A percentile compares a stretch with the other conserved stretches of the same genome.
phyloP scores from a whole-genome alignment of 2,113 vertebrate genomes.

The Elgaria multicarinata region DNA sequence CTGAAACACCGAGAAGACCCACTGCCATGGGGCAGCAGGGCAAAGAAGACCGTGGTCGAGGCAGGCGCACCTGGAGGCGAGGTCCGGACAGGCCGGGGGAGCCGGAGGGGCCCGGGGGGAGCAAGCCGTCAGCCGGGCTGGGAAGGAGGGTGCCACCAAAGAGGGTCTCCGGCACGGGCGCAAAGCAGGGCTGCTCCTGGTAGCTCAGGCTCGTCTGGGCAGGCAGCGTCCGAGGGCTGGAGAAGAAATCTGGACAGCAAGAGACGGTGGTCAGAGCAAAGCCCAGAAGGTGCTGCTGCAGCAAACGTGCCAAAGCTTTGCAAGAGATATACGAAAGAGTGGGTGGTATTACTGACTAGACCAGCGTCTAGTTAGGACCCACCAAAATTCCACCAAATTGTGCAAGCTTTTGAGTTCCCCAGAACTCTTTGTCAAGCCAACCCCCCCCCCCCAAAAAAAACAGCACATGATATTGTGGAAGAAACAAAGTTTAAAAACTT shows the following conservation, averaged over 20 bases:
- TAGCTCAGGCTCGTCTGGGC: slow-evolving; percentile 46
- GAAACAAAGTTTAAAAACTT: no score
- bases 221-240: slow-evolving; percentile 46
- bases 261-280: background rate
- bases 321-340: no score
- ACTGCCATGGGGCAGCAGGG: background rate
- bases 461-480: no score
- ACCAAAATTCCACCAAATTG: no score
- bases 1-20: background rate
- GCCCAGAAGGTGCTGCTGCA: background rate
- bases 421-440: no score
- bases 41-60: rapidly evolving
- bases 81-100: slow-evolving; percentile 18
- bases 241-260: slow-evolving; percentile 75
- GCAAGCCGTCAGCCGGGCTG: background rate
- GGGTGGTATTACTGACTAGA: no score
- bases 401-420: no score
- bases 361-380: no score
- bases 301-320: background rate
- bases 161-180: slow-evolving; percentile 57
- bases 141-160: slow-evolving; percentile 35
- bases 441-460: no score
- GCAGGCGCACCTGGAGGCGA: slow-evolving; percentile 71
- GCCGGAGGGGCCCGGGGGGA: background rate
- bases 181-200: slow-evolving; percentile 67